phyloP scores from a whole-genome alignment of 1,140 invertebrate genomes.

The Yoshiicerus persimilis region DNA sequence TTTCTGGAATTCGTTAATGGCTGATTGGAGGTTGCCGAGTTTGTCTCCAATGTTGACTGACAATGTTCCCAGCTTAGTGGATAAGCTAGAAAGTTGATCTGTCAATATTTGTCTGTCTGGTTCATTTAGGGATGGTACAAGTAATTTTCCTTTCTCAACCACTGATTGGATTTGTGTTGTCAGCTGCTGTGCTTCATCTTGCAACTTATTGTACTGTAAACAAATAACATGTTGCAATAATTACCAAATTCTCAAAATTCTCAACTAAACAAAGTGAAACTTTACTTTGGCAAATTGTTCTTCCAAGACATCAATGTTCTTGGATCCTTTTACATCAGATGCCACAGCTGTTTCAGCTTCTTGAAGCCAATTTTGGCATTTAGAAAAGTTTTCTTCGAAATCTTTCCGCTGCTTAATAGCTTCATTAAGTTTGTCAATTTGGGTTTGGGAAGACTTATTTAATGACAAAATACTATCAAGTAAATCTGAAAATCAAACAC shows the following conservation, averaged over 20 bases:
- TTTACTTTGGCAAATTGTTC: conserved; percentile 75
- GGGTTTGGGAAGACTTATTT: not conserved
- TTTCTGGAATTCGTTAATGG: conserved; percentile 75
- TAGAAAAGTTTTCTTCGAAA: conserved; percentile 77
- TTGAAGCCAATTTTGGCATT: conserved; percentile 79
- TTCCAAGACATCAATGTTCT: conserved; percentile 75
- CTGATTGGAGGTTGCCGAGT: conserved; percentile 68
- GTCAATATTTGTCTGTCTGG: conserved; percentile 77
- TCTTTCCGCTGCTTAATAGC: conserved; percentile 68
- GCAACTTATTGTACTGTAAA: conserved; percentile 70
- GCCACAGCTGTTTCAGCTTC: conserved; percentile 82
- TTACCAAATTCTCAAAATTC: not conserved
- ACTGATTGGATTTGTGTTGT: conserved; percentile 71
- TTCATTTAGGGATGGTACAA: conserved; percentile 77
- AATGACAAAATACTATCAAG: not conserved
- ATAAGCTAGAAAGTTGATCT: conserved; percentile 73
- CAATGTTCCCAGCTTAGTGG: conserved; percentile 73
- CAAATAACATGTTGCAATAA: not conserved
- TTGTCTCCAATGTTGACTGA: conserved; percentile 74
- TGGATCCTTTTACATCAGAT: conserved; percentile 69
- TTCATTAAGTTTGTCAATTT: conserved; percentile 13
- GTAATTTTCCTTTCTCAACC: conserved; percentile 74
- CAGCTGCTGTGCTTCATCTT: conserved; percentile 71
- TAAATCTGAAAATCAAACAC: not conserved
- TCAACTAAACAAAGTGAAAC: not conserved